Base-by-base conservation (phyloP, 1,140 invertebrate species). In the Calliopsis andreniformis region DNA sequence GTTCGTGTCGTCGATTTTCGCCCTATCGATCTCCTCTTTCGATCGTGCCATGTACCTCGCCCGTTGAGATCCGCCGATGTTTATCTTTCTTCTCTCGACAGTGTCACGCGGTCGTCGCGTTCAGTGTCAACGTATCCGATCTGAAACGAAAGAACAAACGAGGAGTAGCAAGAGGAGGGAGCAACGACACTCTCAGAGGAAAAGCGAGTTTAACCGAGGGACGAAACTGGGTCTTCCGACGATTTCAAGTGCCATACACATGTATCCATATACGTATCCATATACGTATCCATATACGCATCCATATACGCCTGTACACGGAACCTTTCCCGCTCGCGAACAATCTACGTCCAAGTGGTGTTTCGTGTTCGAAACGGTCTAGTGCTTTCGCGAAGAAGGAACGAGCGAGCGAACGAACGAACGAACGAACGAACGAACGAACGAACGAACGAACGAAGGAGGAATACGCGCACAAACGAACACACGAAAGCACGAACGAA, bases 71-170 rank as follows among this genome's bases (percentile, higher is more conserved):
- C 23, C 30, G 25, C 30, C 63, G 49, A 42, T 20, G 32, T 35
- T 55, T n/a, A 43, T 58, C 42, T 58, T n/a, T 69, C 5, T 58
- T 69, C 51, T 53, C 16, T 14, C 42, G 32, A 72, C 69, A 72
- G 69, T 53, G 58, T 1, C 28, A 30, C 56, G 55, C n/a, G 45
- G 20, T 56, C 6, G 42, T 30, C 42, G 45, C n/a, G n/a, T 55
- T 25, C 61, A 45, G 49, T 53, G 71, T 45, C n/a, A 45, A 47
- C 28, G 30, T 70, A 47, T 25, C 16, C 67, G 67, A 59, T 49
- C 30, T 25, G 30, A 47, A 70, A 59, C 30, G 55, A 59, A 70
- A 70, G 25, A 42, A 47, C 25, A 47, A 25, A 3, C 61, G 39
- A 35, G 25, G 20, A 18, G 43, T 35, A 53, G 28, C 4, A 28